These are phyloP conservation scores for Strigamia crassipes DNA, from an alignment of 2,888 invertebrate genomes.

Conservation along the genomic window DNA sequence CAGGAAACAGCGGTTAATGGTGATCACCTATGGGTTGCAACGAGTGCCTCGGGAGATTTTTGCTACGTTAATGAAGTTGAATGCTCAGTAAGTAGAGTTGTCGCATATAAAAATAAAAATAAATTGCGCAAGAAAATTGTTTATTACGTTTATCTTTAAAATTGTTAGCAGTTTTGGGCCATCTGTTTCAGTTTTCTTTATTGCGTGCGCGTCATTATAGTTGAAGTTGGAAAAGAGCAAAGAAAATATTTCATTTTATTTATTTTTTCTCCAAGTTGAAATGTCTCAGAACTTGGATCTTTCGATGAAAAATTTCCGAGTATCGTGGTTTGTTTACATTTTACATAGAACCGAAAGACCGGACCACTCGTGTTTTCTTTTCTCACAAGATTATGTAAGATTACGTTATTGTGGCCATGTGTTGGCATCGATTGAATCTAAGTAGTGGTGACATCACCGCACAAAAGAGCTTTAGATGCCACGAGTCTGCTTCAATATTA, in stretches of 20 bases:
- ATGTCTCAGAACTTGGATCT: too few species aligned
- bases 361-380: neutral
- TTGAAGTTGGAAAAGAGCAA: too few species aligned
- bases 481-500: neutral
- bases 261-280: neutral
- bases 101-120: neutral
- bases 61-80: slow-evolving; percentile 89
- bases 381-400: neutral
- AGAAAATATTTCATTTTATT: neutral
- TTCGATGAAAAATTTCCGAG: too few species aligned
- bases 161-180: neutral
- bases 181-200: neutral
- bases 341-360: neutral
- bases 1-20: slow-evolving; percentile 80
- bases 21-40: slow-evolving; percentile 91
- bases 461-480: neutral
- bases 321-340: neutral
- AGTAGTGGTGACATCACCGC: neutral
- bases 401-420: neutral
- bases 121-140: neutral
- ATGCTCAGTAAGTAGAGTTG: slow-evolving; percentile 71
- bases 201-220: too few species aligned
- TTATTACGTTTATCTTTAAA: too few species aligned
- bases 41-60: slow-evolving; percentile 89
- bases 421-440: neutral